A percentile compares a stretch with the other conserved stretches of the same genome.
Evolutionary conservation across 2,888 invertebrate species (phyloP).

Genomic region (Branchipolynoe longqiensis): DNA sequence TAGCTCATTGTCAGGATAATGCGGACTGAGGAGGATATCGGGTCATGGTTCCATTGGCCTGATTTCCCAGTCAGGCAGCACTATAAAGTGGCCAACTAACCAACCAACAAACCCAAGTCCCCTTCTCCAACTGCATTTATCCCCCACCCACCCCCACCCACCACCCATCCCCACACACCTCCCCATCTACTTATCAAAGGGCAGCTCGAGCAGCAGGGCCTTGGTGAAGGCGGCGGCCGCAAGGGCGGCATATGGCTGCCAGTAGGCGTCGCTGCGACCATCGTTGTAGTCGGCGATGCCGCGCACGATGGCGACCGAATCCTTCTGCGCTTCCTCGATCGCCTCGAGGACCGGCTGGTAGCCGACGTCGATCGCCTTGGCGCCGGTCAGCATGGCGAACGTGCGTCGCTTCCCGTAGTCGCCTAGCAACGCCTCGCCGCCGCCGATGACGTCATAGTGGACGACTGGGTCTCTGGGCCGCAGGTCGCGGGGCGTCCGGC

Average conservation of each 20-base stretch:
- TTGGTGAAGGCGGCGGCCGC: conserved; percentile 96
- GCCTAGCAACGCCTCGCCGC: conserved; percentile 90
- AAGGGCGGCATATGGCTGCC: conserved; percentile 97
- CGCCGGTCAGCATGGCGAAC: conserved; percentile 91
- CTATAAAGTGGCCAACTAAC: too few relatives aligned
- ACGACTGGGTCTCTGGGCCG: conserved; percentile 78
- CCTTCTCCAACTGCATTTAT: not conserved
- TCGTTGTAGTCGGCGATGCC: conserved; percentile 97
- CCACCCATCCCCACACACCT: conserved; percentile 12
- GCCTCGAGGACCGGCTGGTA: conserved; percentile 97
- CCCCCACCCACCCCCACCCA: not conserved
- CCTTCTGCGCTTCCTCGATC: conserved; percentile 70
- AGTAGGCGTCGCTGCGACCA: conserved; percentile 92
- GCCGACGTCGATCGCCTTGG: conserved; percentile 95
- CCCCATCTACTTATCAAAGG: conserved; percentile 9
- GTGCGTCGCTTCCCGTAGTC: conserved; percentile 90
- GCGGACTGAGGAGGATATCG: too few relatives aligned
- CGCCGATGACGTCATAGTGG: conserved; percentile 90
- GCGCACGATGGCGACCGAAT: conserved; percentile 85
- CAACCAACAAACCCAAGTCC: not conserved
- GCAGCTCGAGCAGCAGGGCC: conserved; percentile 86
- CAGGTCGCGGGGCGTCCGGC: not conserved
- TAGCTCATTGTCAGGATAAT: too few relatives aligned
- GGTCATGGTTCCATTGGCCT: too few relatives aligned
- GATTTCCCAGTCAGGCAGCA: too few relatives aligned